Conservation (phyloP, 2,113 vertebrate genomes). For the Coreoperca whiteheadi region DNA sequence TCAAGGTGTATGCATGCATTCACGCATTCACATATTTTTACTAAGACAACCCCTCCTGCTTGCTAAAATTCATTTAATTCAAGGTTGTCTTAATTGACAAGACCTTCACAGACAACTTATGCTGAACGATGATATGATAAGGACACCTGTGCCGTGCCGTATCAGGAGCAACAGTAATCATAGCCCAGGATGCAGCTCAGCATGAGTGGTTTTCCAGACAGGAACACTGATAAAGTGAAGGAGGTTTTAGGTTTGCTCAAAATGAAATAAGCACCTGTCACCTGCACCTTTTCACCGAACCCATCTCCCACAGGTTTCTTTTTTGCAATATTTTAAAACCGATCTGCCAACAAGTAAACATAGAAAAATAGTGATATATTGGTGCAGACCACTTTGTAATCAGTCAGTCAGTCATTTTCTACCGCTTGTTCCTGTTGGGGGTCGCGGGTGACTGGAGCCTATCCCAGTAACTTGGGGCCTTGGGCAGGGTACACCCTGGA, state of each 20-base stretch:
- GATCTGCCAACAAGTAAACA: background rate
- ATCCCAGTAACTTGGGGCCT: too few species aligned
- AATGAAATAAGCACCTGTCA: slow-evolving; percentile 24
- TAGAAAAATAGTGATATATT: background rate
- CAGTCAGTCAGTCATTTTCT: too few species aligned
- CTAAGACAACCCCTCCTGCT: background rate
- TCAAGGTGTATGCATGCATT: background rate
- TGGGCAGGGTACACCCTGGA: too few species aligned
- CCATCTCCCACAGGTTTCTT: background rate
- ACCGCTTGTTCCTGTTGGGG: too few species aligned
- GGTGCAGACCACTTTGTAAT: background rate
- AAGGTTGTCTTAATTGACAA: background rate
- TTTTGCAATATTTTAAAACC: background rate
- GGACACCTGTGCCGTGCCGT: background rate
- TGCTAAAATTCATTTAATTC: background rate
- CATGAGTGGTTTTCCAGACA: slow-evolving; percentile 24
- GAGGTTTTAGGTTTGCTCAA: slow-evolving; percentile 15
- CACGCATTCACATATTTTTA: background rate
- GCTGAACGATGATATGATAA: background rate
- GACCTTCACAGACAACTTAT: background rate
- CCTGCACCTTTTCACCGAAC: background rate
- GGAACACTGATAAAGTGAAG: slow-evolving; percentile 16
- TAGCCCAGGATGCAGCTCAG: slow-evolving; percentile 8
- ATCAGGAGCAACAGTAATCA: slow-evolving; percentile 20
- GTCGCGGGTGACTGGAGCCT: too few species aligned